Base-by-base conservation (phyloP, 2,888 invertebrate genomes). In the Epinotia ramella region DNA sequence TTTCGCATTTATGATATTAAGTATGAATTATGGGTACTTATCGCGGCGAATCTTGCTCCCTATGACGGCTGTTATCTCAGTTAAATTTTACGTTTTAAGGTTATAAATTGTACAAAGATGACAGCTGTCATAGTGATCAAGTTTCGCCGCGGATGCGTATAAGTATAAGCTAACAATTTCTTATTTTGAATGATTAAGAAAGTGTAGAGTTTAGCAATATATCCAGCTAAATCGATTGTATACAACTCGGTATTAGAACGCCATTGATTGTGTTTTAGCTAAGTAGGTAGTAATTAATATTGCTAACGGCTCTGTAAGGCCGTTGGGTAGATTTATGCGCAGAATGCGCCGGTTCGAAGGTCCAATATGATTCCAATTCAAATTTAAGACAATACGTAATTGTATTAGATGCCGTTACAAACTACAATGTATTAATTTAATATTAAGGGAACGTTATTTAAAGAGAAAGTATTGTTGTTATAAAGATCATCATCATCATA, bases 201-300 rank as follows among this genome's bases (percentile, higher is more conserved):
- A 16, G 16, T 49, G 16, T 49, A 49, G 49, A 49, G 49, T 3
- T n/a, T 53, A n/a, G 5, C 53, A 53, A 53, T 53, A n/a, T 53
- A 5, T 16, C 6, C 53, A 53, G 53, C 53, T 53, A n/a, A n/a
- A 53, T 53, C 7, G n/a, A 53, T 53, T 49, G 3, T 16, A n/a
- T 5, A 2, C 1, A 46, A 11, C 46, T 49, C 16, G 16, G 12
- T 49, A 13, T 49, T 49, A 13, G 49, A 6, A 49, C 33, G 7
- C n/a, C 53, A 49, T 49, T 16, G 49, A 16, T 5, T 49, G n/a
- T 46, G 20, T 28, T 60, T 20, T 16, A 67, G 49, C 13, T 73
- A 73, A 60, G 67, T 73, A 73, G 20, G 73, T 40, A 44, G 59
- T 73, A 66, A 59, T 64, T 70, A 70, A 76, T 60, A 49, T 44